Evolutionary conservation across 37 sponge, comb jelly and placozoan genomes (phyloP), one percentile per base, ranked within the genome.

Genomic region (Crambe crambe): DNA sequence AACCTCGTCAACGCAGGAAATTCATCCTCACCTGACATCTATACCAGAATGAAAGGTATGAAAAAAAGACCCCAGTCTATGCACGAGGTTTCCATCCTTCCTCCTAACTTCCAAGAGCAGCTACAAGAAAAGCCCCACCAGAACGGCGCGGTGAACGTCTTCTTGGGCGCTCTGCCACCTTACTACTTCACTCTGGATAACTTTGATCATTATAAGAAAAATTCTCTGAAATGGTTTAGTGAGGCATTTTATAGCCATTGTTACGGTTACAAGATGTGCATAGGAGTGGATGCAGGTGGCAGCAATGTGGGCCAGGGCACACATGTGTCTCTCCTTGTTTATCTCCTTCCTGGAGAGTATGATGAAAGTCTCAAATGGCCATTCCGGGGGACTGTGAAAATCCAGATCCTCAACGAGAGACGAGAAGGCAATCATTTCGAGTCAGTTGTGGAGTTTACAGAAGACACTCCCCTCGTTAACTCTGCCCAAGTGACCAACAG

Each of bases 281-380:
- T 83, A 6, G 75, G 65, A 20, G 68, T 83, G 17, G 57, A 65
- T 74, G 67, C 67, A 23, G 74, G 31, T 8, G 83, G 83, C 5
- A 51, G 38, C 30, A 37, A 65, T 30, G 74, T 20, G 17, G 83
- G 83, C 21, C 35, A 73, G 8, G 83, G 83, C 20, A 74, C 75
- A 22, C 66, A 74, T 42, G 56, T 83, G 2, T 83, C 83, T 18
- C 61, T 83, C 0, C 37, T 61, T 4, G 75, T 74, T 42, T 56
- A 83, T 38, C n/a, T 83, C 0, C 41, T 75, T 25, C 43, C 31
- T 4, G 83, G 83, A 42, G 83, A 83, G 56, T 83, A 65, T 35
- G 83, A 83, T 44, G 75, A 74, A 2, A 37, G n/a, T 37, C 64
- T 83, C 2, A 37, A 73, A 64, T 83, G 83, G 83, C 83, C 83